Evolutionary conservation across 1,140 invertebrate genomes (phyloP), one percentile per base, ranked within the genome.

Genomic region (Ostrea edulis): DNA sequence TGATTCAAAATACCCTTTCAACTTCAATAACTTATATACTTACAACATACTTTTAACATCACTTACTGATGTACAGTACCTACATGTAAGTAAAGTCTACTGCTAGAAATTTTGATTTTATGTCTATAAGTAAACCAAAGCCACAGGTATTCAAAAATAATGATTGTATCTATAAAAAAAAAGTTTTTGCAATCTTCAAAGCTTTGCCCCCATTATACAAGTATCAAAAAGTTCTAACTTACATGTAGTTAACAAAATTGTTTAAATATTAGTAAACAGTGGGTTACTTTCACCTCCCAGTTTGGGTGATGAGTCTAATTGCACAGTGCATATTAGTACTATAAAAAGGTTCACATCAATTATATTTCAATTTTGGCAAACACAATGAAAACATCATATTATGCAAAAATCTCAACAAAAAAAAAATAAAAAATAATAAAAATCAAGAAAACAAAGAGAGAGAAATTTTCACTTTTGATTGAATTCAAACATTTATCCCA

Each of bases 251-350:
- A 2, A 20, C 17, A 17, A 62, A 62, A 62, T 20, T 20, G 20
- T 20, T 20, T 17, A 20, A 62, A n/a, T 1, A 35, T 77, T 77
- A 77, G 68, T 77, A 77, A 25, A 77, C 8, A 12, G 68, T 77
- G 68, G 35, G 12, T 77, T 77, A 14, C 25, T 77, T 77, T 77
- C 29, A 35, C 14, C 68, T 77, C 68, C 68, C 68, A 77, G 12
- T 77, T 14, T 77, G 68, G 68, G 22, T 35, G 29, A 35, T 35
- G 29, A 77, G 25, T 77, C 68, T 77, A 77, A 77, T 77, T 77
- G 68, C 68, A 77, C 68, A 77, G 68, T 77, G 68, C 25, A 22
- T 77, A 25, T 77, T 77, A 77, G 68, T 77, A 77, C 20, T 62
- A 7, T 20, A 62, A 62, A 68, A 77, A 77, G 14, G 22, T 77